Conservation (phyloP, 2,888 invertebrate genomes). For the Blastobasis adustella region DNA sequence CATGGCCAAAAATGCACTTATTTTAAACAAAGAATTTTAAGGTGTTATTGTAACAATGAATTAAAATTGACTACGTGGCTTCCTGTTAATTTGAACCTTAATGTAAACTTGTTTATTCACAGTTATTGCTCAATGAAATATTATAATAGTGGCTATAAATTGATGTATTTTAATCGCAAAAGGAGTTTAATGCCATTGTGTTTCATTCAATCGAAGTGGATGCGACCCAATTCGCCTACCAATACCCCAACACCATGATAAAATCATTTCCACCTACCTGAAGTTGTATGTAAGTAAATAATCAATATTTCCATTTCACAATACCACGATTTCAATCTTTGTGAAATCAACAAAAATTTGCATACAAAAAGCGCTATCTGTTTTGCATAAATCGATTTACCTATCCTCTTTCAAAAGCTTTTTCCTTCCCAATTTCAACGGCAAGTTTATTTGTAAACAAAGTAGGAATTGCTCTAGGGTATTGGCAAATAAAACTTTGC, state of each 20-base stretch:
- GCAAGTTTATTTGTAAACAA: constrained; percentile 71
- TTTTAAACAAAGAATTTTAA: no score
- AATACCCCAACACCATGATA: neutral
- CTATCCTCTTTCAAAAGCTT: constrained; percentile 69
- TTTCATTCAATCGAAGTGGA: no score
- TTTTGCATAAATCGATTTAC: constrained; percentile 73
- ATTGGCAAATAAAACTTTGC: constrained; percentile 67
- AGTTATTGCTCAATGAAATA: no score
- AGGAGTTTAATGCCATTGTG: no score
- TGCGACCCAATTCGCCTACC: no score
- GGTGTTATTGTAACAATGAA: no score
- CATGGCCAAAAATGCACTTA: no score
- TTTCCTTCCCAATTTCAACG: constrained; percentile 67
- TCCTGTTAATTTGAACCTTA: no score
- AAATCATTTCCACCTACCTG: constrained; percentile 12
- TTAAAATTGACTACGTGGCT: no score
- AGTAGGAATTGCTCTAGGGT: constrained; percentile 67
- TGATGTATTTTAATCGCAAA: no score
- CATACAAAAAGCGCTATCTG: constrained; percentile 72
- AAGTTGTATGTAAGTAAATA: constrained; percentile 37
- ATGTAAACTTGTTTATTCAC: no score
- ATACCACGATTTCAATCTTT: constrained; percentile 68
- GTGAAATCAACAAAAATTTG: constrained; percentile 70
- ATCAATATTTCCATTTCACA: constrained; percentile 59
- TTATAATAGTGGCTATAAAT: no score